Evolutionary conservation across 1,140 invertebrate species (phyloP), one percentile per base, ranked within the genome.

Genomic region (Tigriopus japonicus): DNA sequence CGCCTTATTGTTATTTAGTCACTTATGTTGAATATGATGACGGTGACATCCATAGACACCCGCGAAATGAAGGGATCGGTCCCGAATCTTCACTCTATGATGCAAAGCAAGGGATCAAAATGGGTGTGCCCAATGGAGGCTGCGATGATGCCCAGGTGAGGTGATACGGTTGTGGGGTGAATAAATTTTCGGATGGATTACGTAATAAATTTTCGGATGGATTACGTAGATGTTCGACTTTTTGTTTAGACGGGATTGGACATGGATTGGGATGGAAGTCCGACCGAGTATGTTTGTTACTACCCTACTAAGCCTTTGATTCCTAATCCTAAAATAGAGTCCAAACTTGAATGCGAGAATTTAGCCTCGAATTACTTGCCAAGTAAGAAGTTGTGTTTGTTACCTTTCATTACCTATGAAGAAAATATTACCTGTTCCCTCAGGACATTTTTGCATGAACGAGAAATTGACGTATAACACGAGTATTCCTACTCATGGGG

Each of bases 141-240:
- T 87, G 84, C 69, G 84, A 87, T 69, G 77, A 85, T 73, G 84
- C 75, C 59, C 76, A 80, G 70, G 83, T 85, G 71, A 64, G 64
- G n/a, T n/a, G n/a, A n/a, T 62, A 43, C 5, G 14, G 28, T 43
- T 13, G 0, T n/a, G n/a, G n/a, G n/a, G n/a, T n/a, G n/a, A n/a
- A n/a, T n/a, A n/a, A n/a, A n/a, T n/a, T n/a, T n/a, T n/a, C n/a
- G n/a, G n/a, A n/a, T n/a, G n/a, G n/a, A n/a, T n/a, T n/a, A n/a
- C n/a, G n/a, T n/a, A n/a, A n/a, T n/a, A n/a, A n/a, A n/a, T n/a
- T n/a, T n/a, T n/a, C n/a, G n/a, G n/a, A 56, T 24, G 23, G 19
- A 59, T 60, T 1, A 1, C 14, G 7, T n/a, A 28, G 21, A 17
- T 0, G 52, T 52, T 35, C 21, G 23, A 15, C 69, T 67, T 75